Evolutionary conservation across 2,113 vertebrate species (phyloP), one percentile per base, ranked within the genome.

Genomic region (Lepisosteus osseus): DNA sequence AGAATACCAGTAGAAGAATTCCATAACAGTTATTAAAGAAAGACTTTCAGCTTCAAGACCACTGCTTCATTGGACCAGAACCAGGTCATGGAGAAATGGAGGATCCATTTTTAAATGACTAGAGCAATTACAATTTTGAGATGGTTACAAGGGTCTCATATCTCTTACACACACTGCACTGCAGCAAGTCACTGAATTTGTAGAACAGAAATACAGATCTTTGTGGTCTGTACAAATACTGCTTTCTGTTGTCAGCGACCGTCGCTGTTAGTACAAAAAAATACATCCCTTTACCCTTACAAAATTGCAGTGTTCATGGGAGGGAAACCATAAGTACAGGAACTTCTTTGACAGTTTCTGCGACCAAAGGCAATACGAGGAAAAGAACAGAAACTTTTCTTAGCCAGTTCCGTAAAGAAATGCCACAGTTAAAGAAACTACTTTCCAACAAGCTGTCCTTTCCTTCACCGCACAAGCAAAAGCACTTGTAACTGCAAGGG

Each of bases 41-140:
- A 70, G 77, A 67, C 79, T 72, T 73, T 63, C 71, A 76, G 29
- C 76, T 41, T 62, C 55, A 73, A 17, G 77, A 71, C 68, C 71
- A 64, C 65, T 77, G 82, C 77, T 83, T 75, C 43, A 61, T 65
- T 29, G 65, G 65, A 66, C 77, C 67, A 2, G 76, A 73, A 76
- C 83, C 71, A 69, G 47, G 77, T 86, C 76, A 78, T 65, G 61
- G 62, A 64, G 65, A 72, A 78, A 79, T 75, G 77, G 78, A 74
- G 70, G 76, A 77, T 79, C 76, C 72, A 78, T 77, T 70, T 41
- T 67, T 55, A 59, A 62, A 61, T 57, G 67, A 77, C 71, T 61
- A 68, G 42, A 42, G 68, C 65, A 74, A 70, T 73, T 72, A 56
- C 41, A 69, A 6, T 42, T 71, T 12, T 6, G 29, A 44, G 57